phyloP scores from a whole-genome alignment of 2,888 invertebrate species.

The Cerceris ruficornis region DNA sequence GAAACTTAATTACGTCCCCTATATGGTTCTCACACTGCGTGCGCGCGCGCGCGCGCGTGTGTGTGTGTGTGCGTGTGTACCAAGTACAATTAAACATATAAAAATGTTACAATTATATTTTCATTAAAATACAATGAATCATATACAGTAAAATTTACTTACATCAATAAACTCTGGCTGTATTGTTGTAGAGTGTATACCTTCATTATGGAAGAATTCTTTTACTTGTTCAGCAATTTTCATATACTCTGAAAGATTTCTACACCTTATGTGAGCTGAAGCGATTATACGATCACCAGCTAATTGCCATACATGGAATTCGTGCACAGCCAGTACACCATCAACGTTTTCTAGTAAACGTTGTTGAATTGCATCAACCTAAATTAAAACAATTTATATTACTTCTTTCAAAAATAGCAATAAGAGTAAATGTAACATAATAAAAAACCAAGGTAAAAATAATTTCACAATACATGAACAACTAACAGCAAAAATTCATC shows the following conservation, averaged over 20 bases:
- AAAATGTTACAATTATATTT: neutral
- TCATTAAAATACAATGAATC: neutral
- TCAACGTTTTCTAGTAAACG: conserved; percentile 94
- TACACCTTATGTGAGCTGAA: conserved; percentile 97
- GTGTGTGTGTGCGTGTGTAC: too few relatives aligned
- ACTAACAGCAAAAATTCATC: too few relatives aligned
- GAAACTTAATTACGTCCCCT: too few relatives aligned
- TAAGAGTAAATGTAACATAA: neutral
- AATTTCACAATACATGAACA: too few relatives aligned
- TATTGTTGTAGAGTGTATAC: conserved; percentile 99
- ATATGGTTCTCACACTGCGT: too few relatives aligned
- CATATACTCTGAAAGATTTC: conserved; percentile 98
- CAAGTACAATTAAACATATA: too few relatives aligned
- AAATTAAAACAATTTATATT: conserved; percentile 3
- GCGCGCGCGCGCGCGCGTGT: too few relatives aligned
- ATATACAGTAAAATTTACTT: conserved; percentile 73
- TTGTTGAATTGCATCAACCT: conserved; percentile 95
- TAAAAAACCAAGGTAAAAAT: neutral
- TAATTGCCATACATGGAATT: conserved; percentile 99
- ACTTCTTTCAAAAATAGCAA: neutral
- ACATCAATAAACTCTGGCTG: conserved; percentile 98
- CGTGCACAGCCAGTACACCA: conserved; percentile 97
- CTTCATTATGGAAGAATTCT: conserved; percentile 98
- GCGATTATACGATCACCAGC: conserved; percentile 98
- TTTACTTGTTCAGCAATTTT: conserved; percentile 97